phyloP scores from a whole-genome alignment of 1,140 invertebrate genomes.

The Drosophila rhopaloa region DNA sequence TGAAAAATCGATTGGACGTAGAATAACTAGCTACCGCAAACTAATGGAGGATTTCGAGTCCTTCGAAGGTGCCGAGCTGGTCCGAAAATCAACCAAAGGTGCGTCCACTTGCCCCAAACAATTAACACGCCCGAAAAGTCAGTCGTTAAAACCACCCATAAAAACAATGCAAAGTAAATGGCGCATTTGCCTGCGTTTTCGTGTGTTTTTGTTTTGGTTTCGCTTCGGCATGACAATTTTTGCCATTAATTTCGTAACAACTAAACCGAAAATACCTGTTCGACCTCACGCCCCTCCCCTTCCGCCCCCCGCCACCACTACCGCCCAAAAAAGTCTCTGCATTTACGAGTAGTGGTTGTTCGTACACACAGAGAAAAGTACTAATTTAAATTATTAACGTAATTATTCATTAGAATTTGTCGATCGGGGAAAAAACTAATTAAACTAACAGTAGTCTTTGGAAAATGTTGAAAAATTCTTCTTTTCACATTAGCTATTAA shows the following conservation, averaged over 20 bases:
- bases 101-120: slow-evolving; percentile 28
- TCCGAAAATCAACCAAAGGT: slow-evolving; percentile 64
- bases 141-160: slow-evolving; percentile 4
- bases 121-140: slow-evolving; percentile 27
- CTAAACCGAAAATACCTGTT: slow-evolving; percentile 63
- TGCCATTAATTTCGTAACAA: slow-evolving; percentile 67
- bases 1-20: slow-evolving; percentile 69
- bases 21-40: slow-evolving; percentile 13
- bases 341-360: slow-evolving; percentile 11
- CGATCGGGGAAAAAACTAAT: neutral
- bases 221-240: slow-evolving; percentile 32
- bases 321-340: neutral
- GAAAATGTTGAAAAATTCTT: too few relatives aligned
- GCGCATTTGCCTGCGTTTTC: slow-evolving; percentile 17
- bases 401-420: too few relatives aligned
- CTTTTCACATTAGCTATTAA: too few relatives aligned
- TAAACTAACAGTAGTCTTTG: too few relatives aligned
- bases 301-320: neutral
- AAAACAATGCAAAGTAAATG: slow-evolving; percentile 32
- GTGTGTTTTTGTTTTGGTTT: slow-evolving; percentile 39
- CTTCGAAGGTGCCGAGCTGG: slow-evolving; percentile 15
- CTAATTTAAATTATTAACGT: neutral
- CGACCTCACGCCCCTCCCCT: neutral
- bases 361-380: neutral
- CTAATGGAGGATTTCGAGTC: slow-evolving; percentile 10